Conservation (phyloP, 2,113 vertebrate species). For the Gallinago jamesoni region DNA sequence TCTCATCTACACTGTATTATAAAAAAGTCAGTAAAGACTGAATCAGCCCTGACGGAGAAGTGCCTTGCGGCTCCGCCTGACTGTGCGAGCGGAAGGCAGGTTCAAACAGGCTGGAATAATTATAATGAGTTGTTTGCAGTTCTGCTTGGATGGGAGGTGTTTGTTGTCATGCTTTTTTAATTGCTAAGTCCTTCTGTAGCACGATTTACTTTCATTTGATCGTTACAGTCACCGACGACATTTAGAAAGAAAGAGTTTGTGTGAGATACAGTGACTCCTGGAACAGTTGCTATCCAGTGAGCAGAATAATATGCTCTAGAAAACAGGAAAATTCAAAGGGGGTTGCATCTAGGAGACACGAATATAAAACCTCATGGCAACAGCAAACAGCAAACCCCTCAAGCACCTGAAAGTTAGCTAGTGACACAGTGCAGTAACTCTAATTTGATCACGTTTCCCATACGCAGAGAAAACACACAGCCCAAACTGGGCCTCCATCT, state of each 20-base stretch:
- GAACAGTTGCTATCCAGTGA: background rate
- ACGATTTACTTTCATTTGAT: slow-evolving; percentile 34
- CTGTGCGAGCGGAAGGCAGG: background rate
- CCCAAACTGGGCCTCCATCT: background rate
- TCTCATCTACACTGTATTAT: slow-evolving; percentile 3
- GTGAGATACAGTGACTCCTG: background rate
- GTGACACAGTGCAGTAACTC: background rate
- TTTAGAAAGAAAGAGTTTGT: background rate
- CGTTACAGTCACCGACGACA: background rate
- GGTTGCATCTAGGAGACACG: background rate
- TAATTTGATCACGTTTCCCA: background rate
- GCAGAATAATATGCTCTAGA: background rate
- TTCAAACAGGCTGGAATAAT: slow-evolving; percentile 42
- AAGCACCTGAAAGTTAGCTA: background rate
- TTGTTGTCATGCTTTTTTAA: slow-evolving; percentile 52
- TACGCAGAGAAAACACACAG: background rate
- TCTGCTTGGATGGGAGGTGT: slow-evolving; percentile 54
- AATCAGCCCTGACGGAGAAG: slow-evolving; percentile 24
- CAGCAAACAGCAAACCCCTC: background rate
- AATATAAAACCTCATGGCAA: background rate
- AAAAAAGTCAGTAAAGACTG: slow-evolving; percentile 23
- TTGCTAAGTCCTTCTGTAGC: slow-evolving; percentile 42
- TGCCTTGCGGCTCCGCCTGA: background rate
- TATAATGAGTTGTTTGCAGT: slow-evolving; percentile 58
- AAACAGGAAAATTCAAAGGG: background rate